Conservation (phyloP, 2,888 invertebrate species). For the Nemurella pictetii region DNA sequence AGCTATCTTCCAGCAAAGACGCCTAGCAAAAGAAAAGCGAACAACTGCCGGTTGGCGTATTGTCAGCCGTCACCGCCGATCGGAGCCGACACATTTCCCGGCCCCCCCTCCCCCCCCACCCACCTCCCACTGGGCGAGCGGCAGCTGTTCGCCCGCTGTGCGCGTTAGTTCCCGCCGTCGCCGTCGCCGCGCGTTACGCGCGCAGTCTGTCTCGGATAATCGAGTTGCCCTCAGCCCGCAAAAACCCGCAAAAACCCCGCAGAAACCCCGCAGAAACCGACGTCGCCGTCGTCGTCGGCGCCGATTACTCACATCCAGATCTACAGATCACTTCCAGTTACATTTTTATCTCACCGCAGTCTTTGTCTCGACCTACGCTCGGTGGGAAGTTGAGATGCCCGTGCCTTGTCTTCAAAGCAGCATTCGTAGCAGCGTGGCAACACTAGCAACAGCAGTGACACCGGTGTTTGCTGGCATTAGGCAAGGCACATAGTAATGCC, state of each 20-base stretch:
- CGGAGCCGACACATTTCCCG: not conserved
- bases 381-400: not conserved
- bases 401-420: no score
- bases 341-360: not conserved
- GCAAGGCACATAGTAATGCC: no score
- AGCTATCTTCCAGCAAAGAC: no score
- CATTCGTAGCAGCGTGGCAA: no score
- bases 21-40: not conserved
- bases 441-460: no score
- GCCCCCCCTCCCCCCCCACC: no score
- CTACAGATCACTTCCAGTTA: not conserved
- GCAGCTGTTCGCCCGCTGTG: not conserved
- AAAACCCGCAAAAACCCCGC: not conserved
- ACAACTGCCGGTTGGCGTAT: not conserved
- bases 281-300: not conserved
- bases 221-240: not conserved
- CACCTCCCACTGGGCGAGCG: no score
- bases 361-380: not conserved
- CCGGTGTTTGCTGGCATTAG: no score
- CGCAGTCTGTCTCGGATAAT: not conserved
- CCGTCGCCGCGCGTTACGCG: not conserved
- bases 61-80: not conserved
- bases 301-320: no score
- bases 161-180: not conserved
- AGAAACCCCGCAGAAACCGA: not conserved